A percentile compares a stretch with the other conserved stretches of the same genome.
Conservation (phyloP, 2,113 vertebrate genomes). For the Indri indri region DNA sequence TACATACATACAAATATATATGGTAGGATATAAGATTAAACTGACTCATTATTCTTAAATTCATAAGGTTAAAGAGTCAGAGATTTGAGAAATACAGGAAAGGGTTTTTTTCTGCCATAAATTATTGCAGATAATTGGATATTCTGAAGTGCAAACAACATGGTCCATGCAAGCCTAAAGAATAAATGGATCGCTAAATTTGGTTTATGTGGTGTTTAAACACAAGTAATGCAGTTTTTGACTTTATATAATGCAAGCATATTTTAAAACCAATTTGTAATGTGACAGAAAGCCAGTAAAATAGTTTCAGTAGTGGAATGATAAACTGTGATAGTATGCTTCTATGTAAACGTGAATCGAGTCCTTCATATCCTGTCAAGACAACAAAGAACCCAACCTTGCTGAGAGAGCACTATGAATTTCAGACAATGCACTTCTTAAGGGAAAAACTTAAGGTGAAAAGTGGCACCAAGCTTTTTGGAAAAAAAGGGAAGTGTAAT, state of each 20-base stretch:
- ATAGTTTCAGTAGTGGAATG: slow-evolving; percentile 46
- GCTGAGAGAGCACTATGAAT: slow-evolving; percentile 48
- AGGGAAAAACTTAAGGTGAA: neutral
- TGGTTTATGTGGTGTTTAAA: slow-evolving; percentile 79
- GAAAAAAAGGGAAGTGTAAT: neutral
- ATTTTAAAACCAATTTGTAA: slow-evolving; percentile 81
- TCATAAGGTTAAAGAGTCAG: slow-evolving; percentile 72
- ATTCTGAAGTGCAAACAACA: slow-evolving; percentile 54
- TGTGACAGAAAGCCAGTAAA: slow-evolving; percentile 76
- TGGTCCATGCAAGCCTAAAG: slow-evolving; percentile 29
- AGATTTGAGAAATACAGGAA: slow-evolving; percentile 49
- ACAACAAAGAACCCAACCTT: neutral
- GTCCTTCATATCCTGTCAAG: neutral
- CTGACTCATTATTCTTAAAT: slow-evolving; percentile 78
- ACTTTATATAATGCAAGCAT: slow-evolving; percentile 68
- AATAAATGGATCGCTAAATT: slow-evolving; percentile 76
- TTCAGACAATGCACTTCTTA: neutral
- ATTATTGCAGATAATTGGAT: slow-evolving; percentile 73
- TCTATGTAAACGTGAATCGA: slow-evolving; percentile 62
- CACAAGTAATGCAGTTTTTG: slow-evolving; percentile 63
- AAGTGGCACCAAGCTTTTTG: neutral
- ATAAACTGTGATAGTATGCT: slow-evolving; percentile 3
- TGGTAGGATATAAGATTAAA: slow-evolving; percentile 59
- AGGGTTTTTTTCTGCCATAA: slow-evolving; percentile 61
- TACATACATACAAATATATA: neutral